Percentiles rank a stretch among this genome's conserved stretches.
Conservation (phyloP, 1,140 invertebrate species). For the Drosophila nannoptera region DNA sequence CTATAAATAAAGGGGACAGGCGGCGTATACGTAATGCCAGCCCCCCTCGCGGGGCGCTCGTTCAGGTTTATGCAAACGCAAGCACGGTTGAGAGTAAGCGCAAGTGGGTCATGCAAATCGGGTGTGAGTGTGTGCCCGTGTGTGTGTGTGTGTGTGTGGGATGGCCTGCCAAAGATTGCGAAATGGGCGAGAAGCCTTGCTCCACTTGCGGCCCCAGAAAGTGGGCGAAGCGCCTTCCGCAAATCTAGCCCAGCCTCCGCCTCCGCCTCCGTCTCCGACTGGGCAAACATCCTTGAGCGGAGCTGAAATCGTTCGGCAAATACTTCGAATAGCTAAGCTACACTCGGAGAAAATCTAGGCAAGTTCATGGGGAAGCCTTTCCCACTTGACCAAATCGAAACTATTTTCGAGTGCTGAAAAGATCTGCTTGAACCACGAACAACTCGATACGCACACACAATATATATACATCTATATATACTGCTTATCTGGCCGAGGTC, state of each 20-base stretch:
- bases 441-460: no score
- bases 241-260: conserved; percentile 9
- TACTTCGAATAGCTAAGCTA: neutral
- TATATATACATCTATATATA: neutral
- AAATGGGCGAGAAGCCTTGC: conserved; percentile 40
- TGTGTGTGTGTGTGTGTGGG: neutral
- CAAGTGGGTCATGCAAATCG: conserved; percentile 47
- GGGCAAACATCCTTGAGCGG: neutral
- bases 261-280: no score
- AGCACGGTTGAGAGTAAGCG: conserved; percentile 13
- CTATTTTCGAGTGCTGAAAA: no score
- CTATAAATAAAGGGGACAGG: conserved; percentile 62
- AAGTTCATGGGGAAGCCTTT: no score
- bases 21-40: conserved; percentile 62
- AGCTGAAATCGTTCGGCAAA: neutral
- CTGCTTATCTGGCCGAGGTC: neutral
- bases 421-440: no score
- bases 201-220: conserved; percentile 20
- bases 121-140: conserved; percentile 4
- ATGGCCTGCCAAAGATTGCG: conserved; percentile 35
- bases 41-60: conserved; percentile 12
- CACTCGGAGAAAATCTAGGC: neutral
- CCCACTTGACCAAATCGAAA: no score
- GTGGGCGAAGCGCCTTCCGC: conserved; percentile 25
- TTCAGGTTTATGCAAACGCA: conserved; percentile 27